These are phyloP conservation scores for Sminthurinus aureus DNA, from an alignment of 2,888 invertebrate genomes.

Conservation along the genomic window DNA sequence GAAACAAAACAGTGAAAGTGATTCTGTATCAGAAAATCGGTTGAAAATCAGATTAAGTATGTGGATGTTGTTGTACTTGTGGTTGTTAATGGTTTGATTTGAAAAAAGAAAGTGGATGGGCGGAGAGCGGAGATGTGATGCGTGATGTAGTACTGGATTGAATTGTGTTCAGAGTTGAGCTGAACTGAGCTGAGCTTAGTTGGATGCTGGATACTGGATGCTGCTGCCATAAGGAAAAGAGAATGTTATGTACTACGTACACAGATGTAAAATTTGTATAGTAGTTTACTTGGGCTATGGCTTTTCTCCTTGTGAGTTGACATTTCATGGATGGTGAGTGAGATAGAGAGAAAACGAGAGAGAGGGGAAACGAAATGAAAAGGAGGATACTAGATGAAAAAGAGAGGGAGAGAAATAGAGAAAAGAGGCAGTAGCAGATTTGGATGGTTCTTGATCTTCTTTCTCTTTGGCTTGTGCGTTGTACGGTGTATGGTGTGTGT, in stretches of 20 bases:
- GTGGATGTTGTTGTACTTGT: conserved; percentile 1
- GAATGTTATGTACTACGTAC: no score
- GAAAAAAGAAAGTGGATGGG: not conserved
- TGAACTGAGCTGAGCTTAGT: conserved; percentile 10
- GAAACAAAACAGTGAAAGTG: no score
- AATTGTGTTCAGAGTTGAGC: not conserved
- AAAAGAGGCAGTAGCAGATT: conserved; percentile 26
- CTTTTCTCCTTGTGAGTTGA: conserved; percentile 43
- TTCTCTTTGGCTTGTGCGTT: not conserved
- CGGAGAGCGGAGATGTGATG: not conserved
- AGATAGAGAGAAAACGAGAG: conserved; percentile 45
- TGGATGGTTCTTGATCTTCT: conserved; percentile 37
- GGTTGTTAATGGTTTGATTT: conserved; percentile 32
- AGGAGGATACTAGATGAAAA: conserved; percentile 41
- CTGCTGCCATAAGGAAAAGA: not conserved
- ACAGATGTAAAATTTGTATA: no score
- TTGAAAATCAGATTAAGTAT: conserved; percentile 38
- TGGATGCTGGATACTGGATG: conserved; percentile 22
- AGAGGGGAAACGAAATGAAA: conserved; percentile 9
- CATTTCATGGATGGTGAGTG: conserved; percentile 47
- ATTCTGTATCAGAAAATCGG: no score
- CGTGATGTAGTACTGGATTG: not conserved
- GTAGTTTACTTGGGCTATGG: not conserved
- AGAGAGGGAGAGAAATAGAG: conserved; percentile 43
- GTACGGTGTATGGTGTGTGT: no score